Base-by-base conservation (phyloP, 2,113 vertebrate genomes). In the Meleagris gallopavo region DNA sequence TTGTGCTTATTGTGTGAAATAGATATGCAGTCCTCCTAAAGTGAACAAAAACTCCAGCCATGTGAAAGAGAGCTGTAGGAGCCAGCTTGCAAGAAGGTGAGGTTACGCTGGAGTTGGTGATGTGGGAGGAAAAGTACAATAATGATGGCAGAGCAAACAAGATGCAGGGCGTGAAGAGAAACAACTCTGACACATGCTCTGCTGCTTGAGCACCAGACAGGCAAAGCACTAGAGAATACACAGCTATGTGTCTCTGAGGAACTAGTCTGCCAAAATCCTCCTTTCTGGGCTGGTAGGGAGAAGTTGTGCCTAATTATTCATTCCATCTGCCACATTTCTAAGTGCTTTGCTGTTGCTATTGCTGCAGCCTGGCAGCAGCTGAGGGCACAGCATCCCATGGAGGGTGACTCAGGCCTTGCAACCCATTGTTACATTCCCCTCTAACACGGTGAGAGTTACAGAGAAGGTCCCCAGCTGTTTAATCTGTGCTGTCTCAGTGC, bases 101-200 rank as follows among this genome's bases (percentile, higher is more conserved):
- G 6, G 32, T 43, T 25, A 91, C 66, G 46, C 58, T 73, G 36
- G 74, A 45, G 34, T 30, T 69, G 55, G 41, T 66, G 17, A 54
- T 69, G 58, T 54, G 81, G 76, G 66, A 48, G 22, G 17, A 79
- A 45, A 40, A 11, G n/a, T 85, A 52, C 65, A 69, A 20, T 91
- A 90, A 87, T 66, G 89, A 41, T 46, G 64, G 86, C 34, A 75
- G 83, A 90, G 57, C 55, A 67, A 40, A 29, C 1, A 79, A 91
- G 32, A 13, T 77, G 21, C 0, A 15, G 25, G 8, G 8, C 64
- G 3, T 10, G 57, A 61, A 88, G 71, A 57, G 2, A 2, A 83
- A 34, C 24, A 46, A 17, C 34, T 55, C 0, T 0, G 34, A 58
- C 17, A 3, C 0, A 0, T 54, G 54, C 29, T 75, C 34, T 46